Percentiles rank a stretch among this genome's conserved stretches.
Conservation (phyloP, 23 tunicate species). For the Styela plicata region DNA sequence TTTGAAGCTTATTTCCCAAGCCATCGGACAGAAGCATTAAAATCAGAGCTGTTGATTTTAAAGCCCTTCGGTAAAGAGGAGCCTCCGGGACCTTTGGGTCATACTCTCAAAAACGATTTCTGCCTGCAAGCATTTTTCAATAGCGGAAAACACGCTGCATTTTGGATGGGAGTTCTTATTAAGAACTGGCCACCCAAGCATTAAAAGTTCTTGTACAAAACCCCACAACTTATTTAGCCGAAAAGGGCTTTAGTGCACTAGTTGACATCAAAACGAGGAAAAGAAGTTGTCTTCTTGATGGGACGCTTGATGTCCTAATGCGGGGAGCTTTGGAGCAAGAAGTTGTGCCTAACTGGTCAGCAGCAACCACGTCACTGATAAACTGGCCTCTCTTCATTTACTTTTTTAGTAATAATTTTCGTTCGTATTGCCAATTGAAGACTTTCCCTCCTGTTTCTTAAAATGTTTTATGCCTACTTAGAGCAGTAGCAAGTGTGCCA, state of each 20-base stretch:
- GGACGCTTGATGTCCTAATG: constrained; percentile 64
- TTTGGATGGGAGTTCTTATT: constrained; percentile 36
- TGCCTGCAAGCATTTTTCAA: background rate
- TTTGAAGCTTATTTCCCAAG: constrained; percentile 39
- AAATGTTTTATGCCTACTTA: too few species aligned
- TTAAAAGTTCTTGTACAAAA: constrained; percentile 39
- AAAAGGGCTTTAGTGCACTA: constrained; percentile 56
- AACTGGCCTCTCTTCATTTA: too few species aligned
- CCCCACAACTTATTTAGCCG: constrained; percentile 42
- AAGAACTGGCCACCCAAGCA: constrained; percentile 51
- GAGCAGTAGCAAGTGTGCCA: too few species aligned
- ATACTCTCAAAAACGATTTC: constrained; percentile 9
- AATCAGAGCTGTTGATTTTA: constrained; percentile 41
- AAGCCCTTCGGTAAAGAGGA: constrained; percentile 35
- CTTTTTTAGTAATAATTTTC: too few species aligned
- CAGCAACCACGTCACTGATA: too few species aligned
- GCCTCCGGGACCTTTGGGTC: constrained; percentile 56
- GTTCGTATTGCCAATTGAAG: too few species aligned
- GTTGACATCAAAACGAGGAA: constrained; percentile 48
- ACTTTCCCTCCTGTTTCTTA: too few species aligned
- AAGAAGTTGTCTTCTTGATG: constrained; percentile 56
- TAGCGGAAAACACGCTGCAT: constrained; percentile 53
- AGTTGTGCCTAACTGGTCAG: too few species aligned
- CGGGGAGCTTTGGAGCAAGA: constrained; percentile 62
- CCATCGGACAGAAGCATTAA: constrained; percentile 7